phyloP scores from a whole-genome alignment of 1,140 invertebrate genomes.

The Lepidurus apus region DNA sequence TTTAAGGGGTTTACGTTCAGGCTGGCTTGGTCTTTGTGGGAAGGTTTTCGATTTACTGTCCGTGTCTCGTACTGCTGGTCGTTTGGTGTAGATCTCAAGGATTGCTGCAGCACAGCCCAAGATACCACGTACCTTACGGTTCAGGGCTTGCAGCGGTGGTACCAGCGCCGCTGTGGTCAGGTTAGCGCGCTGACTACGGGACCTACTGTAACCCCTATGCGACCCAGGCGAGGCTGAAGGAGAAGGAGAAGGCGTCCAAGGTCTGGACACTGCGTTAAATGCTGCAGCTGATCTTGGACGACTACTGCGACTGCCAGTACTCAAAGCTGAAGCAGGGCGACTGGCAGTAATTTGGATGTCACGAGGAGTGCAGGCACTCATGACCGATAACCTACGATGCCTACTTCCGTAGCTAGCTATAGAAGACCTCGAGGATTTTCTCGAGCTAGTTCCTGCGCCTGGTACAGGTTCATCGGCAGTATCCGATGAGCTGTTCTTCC shows the following conservation, averaged over 20 bases:
- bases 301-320: neutral
- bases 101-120: constrained; percentile 32
- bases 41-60: neutral
- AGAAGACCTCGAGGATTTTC: neutral
- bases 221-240: constrained; percentile 4
- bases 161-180: constrained; percentile 27
- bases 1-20: neutral
- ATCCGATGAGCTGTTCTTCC: constrained; percentile 22
- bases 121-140: constrained; percentile 30
- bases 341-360: neutral
- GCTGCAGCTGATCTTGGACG: constrained; percentile 8
- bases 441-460: neutral
- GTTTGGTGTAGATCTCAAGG: constrained; percentile 33
- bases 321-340: neutral
- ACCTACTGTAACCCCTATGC: neutral
- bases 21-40: neutral
- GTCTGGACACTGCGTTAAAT: constrained; percentile 28
- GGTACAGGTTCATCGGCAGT: neutral
- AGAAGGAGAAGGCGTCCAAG: constrained; percentile 32
- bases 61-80: neutral
- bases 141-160: constrained; percentile 33
- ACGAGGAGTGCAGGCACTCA: neutral
- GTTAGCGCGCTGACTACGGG: neutral
- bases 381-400: neutral
- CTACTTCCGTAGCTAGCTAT: neutral